Evolutionary conservation across 2,888 invertebrate species (phyloP).

Genomic region (Acholoe squamosa): DNA sequence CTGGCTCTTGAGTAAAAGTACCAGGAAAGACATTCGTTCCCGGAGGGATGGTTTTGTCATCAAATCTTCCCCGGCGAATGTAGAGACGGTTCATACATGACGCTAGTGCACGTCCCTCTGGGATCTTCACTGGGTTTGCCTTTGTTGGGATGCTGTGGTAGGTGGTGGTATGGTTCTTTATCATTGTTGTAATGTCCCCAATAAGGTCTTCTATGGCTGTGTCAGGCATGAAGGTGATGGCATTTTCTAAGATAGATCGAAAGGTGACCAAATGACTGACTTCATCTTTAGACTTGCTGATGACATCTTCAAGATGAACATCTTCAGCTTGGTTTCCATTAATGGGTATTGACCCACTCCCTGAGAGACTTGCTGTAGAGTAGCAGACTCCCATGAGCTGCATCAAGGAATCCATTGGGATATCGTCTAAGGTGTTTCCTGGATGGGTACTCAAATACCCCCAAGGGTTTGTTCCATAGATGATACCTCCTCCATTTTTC

Average conservation of each 20-base stretch:
- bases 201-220: neutral
- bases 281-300: neutral
- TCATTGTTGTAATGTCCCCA: neutral
- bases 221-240: neutral
- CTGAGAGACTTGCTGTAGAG: neutral
- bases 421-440: neutral
- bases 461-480: neutral
- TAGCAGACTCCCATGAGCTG: neutral
- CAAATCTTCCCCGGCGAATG: neutral
- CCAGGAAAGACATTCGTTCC: conserved; percentile 34
- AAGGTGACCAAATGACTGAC: neutral
- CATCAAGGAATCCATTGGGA: neutral
- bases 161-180: neutral
- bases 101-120: conserved; percentile 5
- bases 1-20: neutral
- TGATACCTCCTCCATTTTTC: neutral
- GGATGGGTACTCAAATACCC: neutral
- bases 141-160: conserved; percentile 1
- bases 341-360: neutral
- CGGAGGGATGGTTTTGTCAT: neutral
- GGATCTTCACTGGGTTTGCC: neutral
- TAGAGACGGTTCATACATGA: conserved; percentile 2
- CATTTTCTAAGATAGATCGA: neutral
- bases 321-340: neutral
- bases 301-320: neutral